Base-by-base conservation (phyloP, 2,113 vertebrate species). In the Platysternon megacephalum region DNA sequence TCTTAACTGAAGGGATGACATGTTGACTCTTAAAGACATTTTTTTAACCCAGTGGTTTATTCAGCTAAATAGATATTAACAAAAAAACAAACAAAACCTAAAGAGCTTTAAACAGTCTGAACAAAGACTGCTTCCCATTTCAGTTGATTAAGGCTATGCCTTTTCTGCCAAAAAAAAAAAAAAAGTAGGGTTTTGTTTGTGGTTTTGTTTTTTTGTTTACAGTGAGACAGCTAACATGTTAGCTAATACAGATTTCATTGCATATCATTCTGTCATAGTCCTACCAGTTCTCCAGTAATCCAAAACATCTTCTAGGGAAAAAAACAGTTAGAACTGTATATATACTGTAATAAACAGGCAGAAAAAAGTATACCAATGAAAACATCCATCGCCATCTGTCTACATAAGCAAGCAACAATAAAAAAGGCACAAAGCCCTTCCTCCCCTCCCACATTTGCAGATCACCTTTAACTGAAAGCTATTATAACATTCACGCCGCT, bases 261-360 rank as follows among this genome's bases (percentile, higher is more conserved):
- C 32, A 2, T 79, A 85, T 85, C 44, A 94, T 95, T 96, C 91
- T 91, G 91, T 94, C 94, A 91, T 86, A 93, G 89, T 93, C 93
- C 58, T 65, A 35, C 61, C 61, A 35, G 35, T 68, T 68, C 61
- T 68, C 35, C 16, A 68, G 61, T 68, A 35, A n/a, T n/a, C 61
- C 61, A 68, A 68, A 68, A n/a, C 32, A 19, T 68, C 35, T 68
- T 68, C 61, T 68, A 26, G 39, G 72, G 68, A 12, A 81, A 88
- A 90, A 90, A 79, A 19, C 16, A 22, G 8, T 28, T 87, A 61
- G 56, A 61, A 39, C 35, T 39, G 65, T 21, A 35, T 68, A 21
- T 35, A 68, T 68, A 68, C 35, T 68, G 4, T 68, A 21, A 68
- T 21, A n/a, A 19, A 68, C 35, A 39, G 65, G 8, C 35, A 68